Conservation (phyloP, 2,113 vertebrate species). For the Gadus macrocephalus region DNA sequence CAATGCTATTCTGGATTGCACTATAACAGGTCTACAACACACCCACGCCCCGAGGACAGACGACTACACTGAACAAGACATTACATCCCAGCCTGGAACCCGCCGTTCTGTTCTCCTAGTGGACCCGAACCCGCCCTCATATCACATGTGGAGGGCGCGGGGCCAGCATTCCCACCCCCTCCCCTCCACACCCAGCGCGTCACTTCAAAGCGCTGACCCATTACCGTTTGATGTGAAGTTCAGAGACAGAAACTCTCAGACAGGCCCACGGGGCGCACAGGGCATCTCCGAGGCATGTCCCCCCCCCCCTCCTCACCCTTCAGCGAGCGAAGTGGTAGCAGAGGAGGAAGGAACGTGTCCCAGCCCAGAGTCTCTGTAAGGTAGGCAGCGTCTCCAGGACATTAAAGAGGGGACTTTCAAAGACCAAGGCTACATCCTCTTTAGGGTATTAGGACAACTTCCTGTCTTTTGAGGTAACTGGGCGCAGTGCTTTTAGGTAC, state of each 20-base stretch:
- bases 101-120: too few relatives aligned
- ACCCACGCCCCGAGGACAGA: too few relatives aligned
- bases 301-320: slow-evolving; percentile 35
- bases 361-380: slow-evolving; percentile 29
- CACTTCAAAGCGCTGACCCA: slow-evolving; percentile 71
- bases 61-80: too few relatives aligned
- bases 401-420: slow-evolving; percentile 23
- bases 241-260: slow-evolving; percentile 69
- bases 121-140: too few relatives aligned
- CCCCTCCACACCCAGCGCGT: slow-evolving; percentile 13
- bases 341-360: slow-evolving; percentile 43
- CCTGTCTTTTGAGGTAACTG: slow-evolving; percentile 7
- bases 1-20: too few relatives aligned
- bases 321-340: slow-evolving; percentile 20
- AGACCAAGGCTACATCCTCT: slow-evolving; percentile 16
- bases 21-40: too few relatives aligned
- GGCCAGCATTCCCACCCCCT: too few relatives aligned
- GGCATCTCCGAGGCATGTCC: slow-evolving; percentile 56
- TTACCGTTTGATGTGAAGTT: slow-evolving; percentile 76
- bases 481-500: slow-evolving; percentile 11
- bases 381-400: background rate
- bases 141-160: too few relatives aligned
- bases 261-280: slow-evolving; percentile 54
- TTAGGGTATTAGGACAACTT: slow-evolving; percentile 23
- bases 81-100: too few relatives aligned